phyloP scores from a whole-genome alignment of 2,888 invertebrate species.

The Pollenia angustigena region DNA sequence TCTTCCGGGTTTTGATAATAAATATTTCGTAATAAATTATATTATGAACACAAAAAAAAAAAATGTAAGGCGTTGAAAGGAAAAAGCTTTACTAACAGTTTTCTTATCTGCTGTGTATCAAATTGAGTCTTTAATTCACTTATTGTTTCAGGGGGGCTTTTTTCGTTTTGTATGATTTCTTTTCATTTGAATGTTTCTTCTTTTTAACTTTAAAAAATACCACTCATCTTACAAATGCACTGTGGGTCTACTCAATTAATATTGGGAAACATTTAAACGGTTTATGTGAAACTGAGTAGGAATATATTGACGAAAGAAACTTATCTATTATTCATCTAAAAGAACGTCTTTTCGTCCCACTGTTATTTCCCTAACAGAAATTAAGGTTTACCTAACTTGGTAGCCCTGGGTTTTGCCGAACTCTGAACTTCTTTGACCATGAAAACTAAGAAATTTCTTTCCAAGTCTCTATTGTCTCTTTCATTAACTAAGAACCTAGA shows the following conservation, averaged over 20 bases:
- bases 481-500: too few relatives aligned
- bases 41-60: slow-evolving; percentile 33
- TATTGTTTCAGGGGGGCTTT: slow-evolving; percentile 9
- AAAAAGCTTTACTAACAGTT: slow-evolving; percentile 55
- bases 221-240: neutral
- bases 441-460: too few relatives aligned
- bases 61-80: slow-evolving; percentile 13
- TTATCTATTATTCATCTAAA: too few relatives aligned
- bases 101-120: slow-evolving; percentile 34
- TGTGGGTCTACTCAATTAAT: neutral
- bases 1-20: slow-evolving; percentile 70
- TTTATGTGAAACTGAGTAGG: too few relatives aligned
- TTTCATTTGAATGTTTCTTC: neutral
- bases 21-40: slow-evolving; percentile 60
- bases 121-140: slow-evolving; percentile 36
- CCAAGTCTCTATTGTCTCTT: too few relatives aligned
- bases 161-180: neutral
- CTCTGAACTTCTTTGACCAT: too few relatives aligned
- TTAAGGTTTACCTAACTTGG: too few relatives aligned
- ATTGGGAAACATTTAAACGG: too few relatives aligned
- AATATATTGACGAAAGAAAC: too few relatives aligned
- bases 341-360: too few relatives aligned
- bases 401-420: too few relatives aligned
- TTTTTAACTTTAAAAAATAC: neutral
- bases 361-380: too few relatives aligned